phyloP scores from a whole-genome alignment of 2,888 invertebrate genomes.

The Itoplectis maculator region DNA sequence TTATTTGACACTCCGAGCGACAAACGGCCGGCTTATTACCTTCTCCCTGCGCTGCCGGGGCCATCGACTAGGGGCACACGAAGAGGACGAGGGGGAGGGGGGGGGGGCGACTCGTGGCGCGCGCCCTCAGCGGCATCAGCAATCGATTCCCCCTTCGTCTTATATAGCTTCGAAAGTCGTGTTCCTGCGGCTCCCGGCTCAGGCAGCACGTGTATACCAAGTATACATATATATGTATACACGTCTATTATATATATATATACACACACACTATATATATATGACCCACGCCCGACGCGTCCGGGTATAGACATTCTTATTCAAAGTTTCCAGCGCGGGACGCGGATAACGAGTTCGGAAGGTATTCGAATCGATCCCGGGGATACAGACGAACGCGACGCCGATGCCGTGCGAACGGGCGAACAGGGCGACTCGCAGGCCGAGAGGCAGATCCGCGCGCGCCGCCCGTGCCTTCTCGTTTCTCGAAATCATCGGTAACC shows the following conservation, averaged over 20 bases:
- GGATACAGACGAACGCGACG: conserved; percentile 41
- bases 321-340: conserved; percentile 68
- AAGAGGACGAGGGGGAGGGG: too few relatives aligned
- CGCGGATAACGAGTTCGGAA: conserved; percentile 70
- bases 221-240: background rate
- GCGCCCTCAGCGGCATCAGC: conserved; percentile 42
- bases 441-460: background rate
- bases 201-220: too few relatives aligned
- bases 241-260: conserved; percentile 34
- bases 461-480: conserved; percentile 1
- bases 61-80: conserved; percentile 50
- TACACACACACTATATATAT: conserved; percentile 52
- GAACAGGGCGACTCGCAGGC: background rate
- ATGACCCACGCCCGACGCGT: conserved; percentile 35
- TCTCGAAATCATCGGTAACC: background rate
- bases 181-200: background rate
- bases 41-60: conserved; percentile 68
- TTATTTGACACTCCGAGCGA: conserved; percentile 83
- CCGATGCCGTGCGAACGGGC: background rate
- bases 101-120: conserved; percentile 15
- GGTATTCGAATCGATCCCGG: conserved; percentile 68
- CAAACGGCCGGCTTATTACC: conserved; percentile 83
- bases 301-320: conserved; percentile 70
- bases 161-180: conserved; percentile 41
- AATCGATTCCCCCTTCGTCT: conserved; percentile 60